phyloP scores from a whole-genome alignment of 2,888 invertebrate genomes.

The Stomorhina lunata region DNA sequence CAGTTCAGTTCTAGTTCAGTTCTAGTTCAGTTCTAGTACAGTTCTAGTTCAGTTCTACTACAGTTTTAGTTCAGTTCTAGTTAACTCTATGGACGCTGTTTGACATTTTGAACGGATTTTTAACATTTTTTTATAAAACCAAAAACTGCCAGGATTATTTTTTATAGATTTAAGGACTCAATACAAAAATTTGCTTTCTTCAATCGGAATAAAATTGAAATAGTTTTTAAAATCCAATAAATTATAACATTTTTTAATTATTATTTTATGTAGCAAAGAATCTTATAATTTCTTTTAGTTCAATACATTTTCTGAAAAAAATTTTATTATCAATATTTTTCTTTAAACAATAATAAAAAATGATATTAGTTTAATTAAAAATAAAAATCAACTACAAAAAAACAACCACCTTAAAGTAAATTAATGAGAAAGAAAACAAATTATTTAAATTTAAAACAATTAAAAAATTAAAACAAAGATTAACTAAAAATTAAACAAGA shows the following conservation, averaged over 20 bases:
- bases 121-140: neutral
- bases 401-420: constrained; percentile 61
- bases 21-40: neutral
- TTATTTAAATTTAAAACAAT: constrained; percentile 65
- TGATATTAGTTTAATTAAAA: constrained; percentile 57
- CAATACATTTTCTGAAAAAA: neutral
- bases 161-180: neutral
- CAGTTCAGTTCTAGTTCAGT: too few species aligned
- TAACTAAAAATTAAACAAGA: constrained; percentile 55
- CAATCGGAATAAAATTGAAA: too few species aligned
- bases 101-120: too few species aligned
- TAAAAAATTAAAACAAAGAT: constrained; percentile 68
- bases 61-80: too few species aligned
- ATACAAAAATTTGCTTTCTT: neutral
- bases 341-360: constrained; percentile 1
- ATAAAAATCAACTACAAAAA: constrained; percentile 63
- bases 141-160: constrained; percentile 11
- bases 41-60: neutral
- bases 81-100: too few species aligned
- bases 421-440: constrained; percentile 42
- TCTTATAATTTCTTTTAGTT: constrained; percentile 2
- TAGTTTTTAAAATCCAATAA: neutral
- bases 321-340: constrained; percentile 15
- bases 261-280: constrained; percentile 14
- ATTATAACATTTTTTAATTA: neutral